Percentiles rank a stretch among this genome's conserved stretches.
phyloP scores from a whole-genome alignment of 1,140 invertebrate genomes.

The Drosophila santomea region DNA sequence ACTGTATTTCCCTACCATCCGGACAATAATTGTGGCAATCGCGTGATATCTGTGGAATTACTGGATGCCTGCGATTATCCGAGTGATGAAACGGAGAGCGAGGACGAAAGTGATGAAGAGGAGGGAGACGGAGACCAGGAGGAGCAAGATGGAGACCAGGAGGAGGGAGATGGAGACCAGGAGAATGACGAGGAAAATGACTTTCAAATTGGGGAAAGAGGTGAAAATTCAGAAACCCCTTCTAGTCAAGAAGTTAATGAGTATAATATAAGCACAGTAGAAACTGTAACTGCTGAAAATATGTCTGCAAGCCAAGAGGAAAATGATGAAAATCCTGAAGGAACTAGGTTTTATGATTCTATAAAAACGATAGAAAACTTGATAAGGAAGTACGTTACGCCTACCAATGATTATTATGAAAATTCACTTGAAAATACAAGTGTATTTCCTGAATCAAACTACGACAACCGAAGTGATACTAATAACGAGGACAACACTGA shows the following conservation, averaged over 20 bases:
- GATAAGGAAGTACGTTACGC: background rate
- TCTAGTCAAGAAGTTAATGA: background rate
- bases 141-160: background rate
- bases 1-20: constrained; percentile 78
- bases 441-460: background rate
- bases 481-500: background rate
- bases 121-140: background rate
- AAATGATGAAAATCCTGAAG: background rate
- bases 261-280: background rate
- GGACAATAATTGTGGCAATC: constrained; percentile 81
- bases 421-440: no score
- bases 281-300: background rate
- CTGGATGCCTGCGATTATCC: constrained; percentile 74
- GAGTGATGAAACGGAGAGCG: constrained; percentile 3
- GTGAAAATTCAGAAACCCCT: background rate
- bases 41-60: constrained; percentile 69
- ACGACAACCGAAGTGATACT: background rate
- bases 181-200: background rate
- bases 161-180: background rate
- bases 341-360: background rate
- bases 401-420: background rate
- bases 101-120: constrained; percentile 13
- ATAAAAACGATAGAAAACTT: background rate
- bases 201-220: background rate
- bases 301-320: background rate